phyloP scores from a whole-genome alignment of 2,888 invertebrate genomes.

The Oasisia sp. region DNA sequence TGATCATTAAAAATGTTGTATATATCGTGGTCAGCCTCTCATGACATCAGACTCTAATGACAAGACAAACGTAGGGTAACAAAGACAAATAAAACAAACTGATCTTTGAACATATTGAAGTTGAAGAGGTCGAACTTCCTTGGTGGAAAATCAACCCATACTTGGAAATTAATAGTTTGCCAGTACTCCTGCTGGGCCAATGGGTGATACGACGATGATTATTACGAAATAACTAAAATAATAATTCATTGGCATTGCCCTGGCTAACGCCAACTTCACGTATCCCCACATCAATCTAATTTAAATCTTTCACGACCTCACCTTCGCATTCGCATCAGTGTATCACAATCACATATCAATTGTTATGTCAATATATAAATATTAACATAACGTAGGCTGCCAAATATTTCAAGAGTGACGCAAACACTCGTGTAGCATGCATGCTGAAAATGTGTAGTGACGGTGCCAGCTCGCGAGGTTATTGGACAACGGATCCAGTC shows the following conservation, averaged over 20 bases:
- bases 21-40: too few relatives aligned
- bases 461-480: background rate
- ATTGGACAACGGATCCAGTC: background rate
- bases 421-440: background rate
- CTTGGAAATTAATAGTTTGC: too few relatives aligned
- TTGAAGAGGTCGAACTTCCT: too few relatives aligned
- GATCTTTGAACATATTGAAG: too few relatives aligned
- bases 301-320: background rate
- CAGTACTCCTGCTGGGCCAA: too few relatives aligned
- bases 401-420: background rate
- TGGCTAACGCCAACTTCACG: background rate
- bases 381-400: conserved; percentile 9
- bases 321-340: background rate
- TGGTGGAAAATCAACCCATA: too few relatives aligned
- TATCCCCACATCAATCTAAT: background rate
- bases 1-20: too few relatives aligned
- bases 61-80: too few relatives aligned
- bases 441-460: background rate
- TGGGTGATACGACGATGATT: too few relatives aligned
- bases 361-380: background rate
- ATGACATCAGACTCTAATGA: too few relatives aligned
- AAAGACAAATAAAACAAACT: too few relatives aligned
- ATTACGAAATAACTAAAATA: background rate
- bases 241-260: too few relatives aligned
- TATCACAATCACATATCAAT: background rate